These are phyloP conservation scores for Anthoscopus minutus DNA, from an alignment of 2,113 vertebrate species.

Conservation along the genomic window DNA sequence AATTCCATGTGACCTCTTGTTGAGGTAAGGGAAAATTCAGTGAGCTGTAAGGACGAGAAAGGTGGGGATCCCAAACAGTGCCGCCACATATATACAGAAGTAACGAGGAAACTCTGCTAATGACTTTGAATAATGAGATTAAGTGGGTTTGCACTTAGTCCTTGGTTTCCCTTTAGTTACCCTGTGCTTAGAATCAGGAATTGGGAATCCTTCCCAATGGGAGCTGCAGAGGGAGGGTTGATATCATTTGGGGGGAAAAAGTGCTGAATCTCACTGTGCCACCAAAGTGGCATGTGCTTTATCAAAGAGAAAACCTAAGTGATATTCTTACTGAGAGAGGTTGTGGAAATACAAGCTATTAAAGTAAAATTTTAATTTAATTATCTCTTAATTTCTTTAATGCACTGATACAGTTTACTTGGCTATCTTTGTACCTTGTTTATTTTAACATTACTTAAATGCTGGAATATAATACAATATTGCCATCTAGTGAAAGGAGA, in stretches of 20 bases:
- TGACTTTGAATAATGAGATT: neutral
- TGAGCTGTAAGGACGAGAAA: neutral
- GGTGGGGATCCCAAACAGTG: neutral
- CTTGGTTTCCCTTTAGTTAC: neutral
- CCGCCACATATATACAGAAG: neutral
- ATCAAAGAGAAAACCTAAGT: neutral
- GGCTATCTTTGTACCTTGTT: neutral
- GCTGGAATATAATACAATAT: constrained; percentile 4
- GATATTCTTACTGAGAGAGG: neutral
- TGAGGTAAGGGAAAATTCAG: neutral
- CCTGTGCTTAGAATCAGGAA: neutral
- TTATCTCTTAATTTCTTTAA: neutral
- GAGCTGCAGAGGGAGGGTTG: neutral
- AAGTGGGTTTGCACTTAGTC: neutral
- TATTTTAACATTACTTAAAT: neutral
- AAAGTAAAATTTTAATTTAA: neutral
- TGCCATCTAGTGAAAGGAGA: constrained; percentile 57
- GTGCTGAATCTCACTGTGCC: neutral
- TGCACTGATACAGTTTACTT: neutral
- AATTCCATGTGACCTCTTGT: neutral
- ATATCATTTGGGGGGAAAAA: rapidly evolving
- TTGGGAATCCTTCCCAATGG: neutral
- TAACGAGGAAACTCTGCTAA: neutral
- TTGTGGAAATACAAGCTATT: neutral
- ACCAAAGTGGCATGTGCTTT: neutral